Conservation (phyloP, 2,888 invertebrate species). For the Protodeltote pygarga region DNA sequence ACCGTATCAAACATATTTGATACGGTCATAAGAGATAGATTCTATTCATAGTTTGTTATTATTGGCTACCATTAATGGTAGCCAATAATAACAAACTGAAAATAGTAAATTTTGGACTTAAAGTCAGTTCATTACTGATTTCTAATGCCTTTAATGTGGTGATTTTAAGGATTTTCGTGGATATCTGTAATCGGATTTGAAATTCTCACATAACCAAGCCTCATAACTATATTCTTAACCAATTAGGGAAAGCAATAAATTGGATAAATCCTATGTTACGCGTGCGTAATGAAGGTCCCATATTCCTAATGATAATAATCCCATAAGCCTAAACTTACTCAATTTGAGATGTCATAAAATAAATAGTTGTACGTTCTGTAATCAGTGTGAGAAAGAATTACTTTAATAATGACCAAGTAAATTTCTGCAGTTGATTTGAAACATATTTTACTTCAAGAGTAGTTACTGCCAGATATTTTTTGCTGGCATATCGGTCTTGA, state of each 20-base stretch:
- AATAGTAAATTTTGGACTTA: too few species aligned
- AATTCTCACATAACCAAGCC: neutral
- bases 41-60: too few species aligned
- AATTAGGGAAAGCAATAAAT: constrained; percentile 25
- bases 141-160: neutral
- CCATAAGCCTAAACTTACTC: constrained; percentile 6
- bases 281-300: constrained; percentile 4
- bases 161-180: neutral
- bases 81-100: too few species aligned
- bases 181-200: constrained; percentile 31
- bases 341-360: neutral
- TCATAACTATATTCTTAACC: neutral
- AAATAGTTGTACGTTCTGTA: too few species aligned
- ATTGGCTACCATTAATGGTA: too few species aligned
- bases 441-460: too few species aligned
- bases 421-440: too few species aligned
- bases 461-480: too few species aligned
- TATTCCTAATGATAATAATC: constrained; percentile 9
- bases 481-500: too few species aligned
- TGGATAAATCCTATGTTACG: constrained; percentile 1
- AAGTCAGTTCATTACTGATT: neutral
- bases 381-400: neutral
- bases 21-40: too few species aligned
- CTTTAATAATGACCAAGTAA: neutral
- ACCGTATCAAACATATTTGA: too few species aligned